Base-by-base conservation (phyloP, 2,113 vertebrate genomes). In the Apeltes quadracus region DNA sequence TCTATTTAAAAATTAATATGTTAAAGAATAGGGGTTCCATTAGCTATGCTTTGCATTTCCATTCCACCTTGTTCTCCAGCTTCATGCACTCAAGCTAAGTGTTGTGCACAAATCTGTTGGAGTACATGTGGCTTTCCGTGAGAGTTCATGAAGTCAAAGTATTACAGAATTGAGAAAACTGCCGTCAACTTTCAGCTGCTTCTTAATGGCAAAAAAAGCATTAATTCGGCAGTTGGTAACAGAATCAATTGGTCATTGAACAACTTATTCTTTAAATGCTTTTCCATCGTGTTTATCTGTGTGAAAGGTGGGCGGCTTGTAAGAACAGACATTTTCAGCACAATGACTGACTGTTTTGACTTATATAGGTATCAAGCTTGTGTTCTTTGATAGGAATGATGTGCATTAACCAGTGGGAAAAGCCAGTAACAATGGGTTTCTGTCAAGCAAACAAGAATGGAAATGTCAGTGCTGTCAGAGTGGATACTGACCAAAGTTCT, bases 1-100 rank as follows among this genome's bases (percentile, higher is more conserved):
- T 83, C 87, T 91, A 87, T 91, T 94, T 92, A 94, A 94, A 94
- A 91, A 93, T 94, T 82, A 86, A 94, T 92, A 88, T 68, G 85
- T 80, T 85, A 83, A 90, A 90, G 90, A 91, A 92, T 86, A 82
- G 80, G 62, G 56, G 59, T 78, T 89, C 92, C 92, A 92, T 93
- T 93, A 90, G 79, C 84, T 80, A 76, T 80, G 79, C 84, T 65
- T 69, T 85, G 78, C 86, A 85, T 87, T 89, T 88, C 83, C 75
- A 82, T 83, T 76, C 79, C 87, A 90, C 88, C 91, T 82, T 91
- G 83, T 89, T 87, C 77, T 79, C 56, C 41, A 72, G 81, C 76
- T 61, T 70, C 76, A 46, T 85, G 81, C 90, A 91, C 87, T 90
- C 81, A 87, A 43, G 68, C 59, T 82, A 84, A 90, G 89, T 87